These are phyloP conservation scores for Galbula dea DNA, from an alignment of 2,113 vertebrate species.

Conservation along the genomic window DNA sequence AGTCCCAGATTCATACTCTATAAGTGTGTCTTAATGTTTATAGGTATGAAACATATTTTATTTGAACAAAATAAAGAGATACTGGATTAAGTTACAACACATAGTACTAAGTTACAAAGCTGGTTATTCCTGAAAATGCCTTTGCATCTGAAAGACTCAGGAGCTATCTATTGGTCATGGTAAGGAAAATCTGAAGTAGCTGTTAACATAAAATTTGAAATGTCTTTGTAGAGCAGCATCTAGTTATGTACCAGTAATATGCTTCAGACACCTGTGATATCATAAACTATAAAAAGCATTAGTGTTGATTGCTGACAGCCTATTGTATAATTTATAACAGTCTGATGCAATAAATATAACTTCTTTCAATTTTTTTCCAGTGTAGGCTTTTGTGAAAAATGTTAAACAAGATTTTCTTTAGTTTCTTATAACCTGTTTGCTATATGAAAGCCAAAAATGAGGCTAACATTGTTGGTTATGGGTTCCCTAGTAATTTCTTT, in stretches of 20 bases:
- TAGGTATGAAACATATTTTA: background rate
- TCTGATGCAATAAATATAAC: background rate
- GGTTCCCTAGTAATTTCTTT: background rate
- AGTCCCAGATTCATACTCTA: background rate
- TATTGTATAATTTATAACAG: background rate
- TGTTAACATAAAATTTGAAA: background rate
- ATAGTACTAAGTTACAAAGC: background rate
- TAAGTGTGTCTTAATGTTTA: background rate
- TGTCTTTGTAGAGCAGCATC: background rate
- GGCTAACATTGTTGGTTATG: background rate
- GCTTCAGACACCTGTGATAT: background rate
- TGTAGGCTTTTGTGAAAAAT: background rate
- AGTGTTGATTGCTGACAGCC: background rate
- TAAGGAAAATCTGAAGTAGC: background rate
- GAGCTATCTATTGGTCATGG: background rate
- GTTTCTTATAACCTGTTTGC: background rate
- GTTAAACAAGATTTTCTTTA: background rate
- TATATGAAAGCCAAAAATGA: background rate
- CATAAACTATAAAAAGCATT: background rate
- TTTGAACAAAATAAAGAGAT: background rate
- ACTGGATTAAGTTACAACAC: background rate
- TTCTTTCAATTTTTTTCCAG: background rate
- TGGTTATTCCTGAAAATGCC: background rate
- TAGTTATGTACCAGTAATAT: background rate
- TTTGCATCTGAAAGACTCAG: background rate